Base-by-base conservation (phyloP, 2,113 vertebrate genomes). In the Tachysurus fulvidraco region DNA sequence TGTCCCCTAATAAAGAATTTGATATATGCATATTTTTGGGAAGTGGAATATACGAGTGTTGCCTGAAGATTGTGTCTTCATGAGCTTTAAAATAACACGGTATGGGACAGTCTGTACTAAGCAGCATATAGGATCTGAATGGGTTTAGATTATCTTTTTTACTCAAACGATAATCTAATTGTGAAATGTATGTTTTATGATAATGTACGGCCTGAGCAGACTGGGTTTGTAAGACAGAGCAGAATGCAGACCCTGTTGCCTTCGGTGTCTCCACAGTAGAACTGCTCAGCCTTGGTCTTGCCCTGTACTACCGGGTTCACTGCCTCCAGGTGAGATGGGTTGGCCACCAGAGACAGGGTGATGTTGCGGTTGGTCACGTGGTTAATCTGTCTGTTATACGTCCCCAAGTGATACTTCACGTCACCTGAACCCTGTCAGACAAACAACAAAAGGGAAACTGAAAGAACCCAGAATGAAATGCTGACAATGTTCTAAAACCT, bases 201-300 rank as follows among this genome's bases (percentile, higher is more conserved):
- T 23, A 3, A 28, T 78, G 25, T 30, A 77, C n/a, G 46, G 46
- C 21, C 54, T 55, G 50, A 54, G 46, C 16, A 9, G n/a, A 5
- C 64, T 67, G 64, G 13, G 28, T 46, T 74, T 74, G 21, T 74
- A 46, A 46, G 36, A 25, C 21, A 23, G 71, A 74, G 41, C 5
- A 50, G n/a, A 50, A 13, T 54, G n/a, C 86, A 94, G 85, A 99
- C 98, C 79, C 36, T 81, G 36, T 81, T 81, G 55, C 79, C 98
- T 44, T 99, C 96, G 0, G 94, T 97, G 94, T 99, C 98, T 9
- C 98, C 98, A 0, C 97, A 97, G 93, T 99, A 99, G 89, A 99
- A 99, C 94, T 99, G 98, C 89, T 99, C 98, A 0, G 98, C 98
- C 87, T 99, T 99, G 57, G 97, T 98, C 92, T 99, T 99, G 57